These are phyloP conservation scores for Stictocephala bisonia DNA, from an alignment of 2,888 invertebrate genomes.

Conservation along the genomic window DNA sequence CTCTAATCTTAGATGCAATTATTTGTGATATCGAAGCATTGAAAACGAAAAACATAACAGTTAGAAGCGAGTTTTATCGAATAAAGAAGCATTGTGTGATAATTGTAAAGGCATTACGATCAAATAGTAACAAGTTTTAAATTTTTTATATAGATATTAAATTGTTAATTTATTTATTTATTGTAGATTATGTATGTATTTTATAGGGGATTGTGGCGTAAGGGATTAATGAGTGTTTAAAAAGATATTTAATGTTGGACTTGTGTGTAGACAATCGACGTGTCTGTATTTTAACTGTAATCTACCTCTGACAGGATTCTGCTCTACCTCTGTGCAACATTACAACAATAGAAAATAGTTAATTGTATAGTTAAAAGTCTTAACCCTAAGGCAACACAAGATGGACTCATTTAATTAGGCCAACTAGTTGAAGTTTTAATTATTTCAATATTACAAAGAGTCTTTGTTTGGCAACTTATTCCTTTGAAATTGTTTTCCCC, in stretches of 20 bases:
- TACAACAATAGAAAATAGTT: constrained; percentile 28
- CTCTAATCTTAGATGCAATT: constrained; percentile 35
- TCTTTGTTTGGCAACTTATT: no score
- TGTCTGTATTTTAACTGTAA: constrained; percentile 27
- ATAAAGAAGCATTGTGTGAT: constrained; percentile 46
- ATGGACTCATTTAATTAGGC: no score
- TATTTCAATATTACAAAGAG: no score
- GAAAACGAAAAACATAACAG: constrained; percentile 6
- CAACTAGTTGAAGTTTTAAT: no score
- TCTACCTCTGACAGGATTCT: constrained; percentile 45
- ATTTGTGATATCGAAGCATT: constrained; percentile 36
- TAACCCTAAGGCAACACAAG: constrained; percentile 21
- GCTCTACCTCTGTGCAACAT: constrained; percentile 46
- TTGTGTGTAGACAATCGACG: constrained; percentile 17
- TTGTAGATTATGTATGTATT: constrained; percentile 33
- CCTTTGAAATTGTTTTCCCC: no score
- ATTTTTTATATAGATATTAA: constrained; percentile 11
- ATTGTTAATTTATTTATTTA: constrained; percentile 36
- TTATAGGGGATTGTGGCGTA: constrained; percentile 25
- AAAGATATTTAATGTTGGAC: background rate
- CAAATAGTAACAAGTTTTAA: constrained; percentile 19
- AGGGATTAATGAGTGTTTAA: background rate
- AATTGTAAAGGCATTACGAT: constrained; percentile 38
- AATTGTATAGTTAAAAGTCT: background rate
- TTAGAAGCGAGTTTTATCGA: constrained; percentile 35